Percentiles rank a stretch among this genome's conserved stretches.
Conservation (phyloP, 2,797 vertebrate genomes). For the Syndactyla subalaris region DNA sequence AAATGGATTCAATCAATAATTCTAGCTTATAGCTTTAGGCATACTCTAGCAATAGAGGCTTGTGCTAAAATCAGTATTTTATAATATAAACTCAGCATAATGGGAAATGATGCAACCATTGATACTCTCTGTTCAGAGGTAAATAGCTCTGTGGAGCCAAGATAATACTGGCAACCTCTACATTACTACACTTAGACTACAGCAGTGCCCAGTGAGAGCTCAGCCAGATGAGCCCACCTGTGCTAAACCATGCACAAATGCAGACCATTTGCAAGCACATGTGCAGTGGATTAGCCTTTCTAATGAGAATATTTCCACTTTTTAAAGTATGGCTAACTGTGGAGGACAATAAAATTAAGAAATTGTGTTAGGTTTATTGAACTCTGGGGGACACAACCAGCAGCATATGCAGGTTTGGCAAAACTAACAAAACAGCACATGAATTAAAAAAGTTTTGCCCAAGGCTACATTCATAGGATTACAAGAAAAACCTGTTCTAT, state of each 20-base stretch:
- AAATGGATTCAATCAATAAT: neutral
- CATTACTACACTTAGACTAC: neutral
- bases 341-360: neutral
- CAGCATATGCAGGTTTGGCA: neutral
- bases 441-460: neutral
- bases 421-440: neutral
- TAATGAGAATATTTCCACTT: neutral
- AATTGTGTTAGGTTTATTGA: neutral
- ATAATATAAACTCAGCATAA: neutral
- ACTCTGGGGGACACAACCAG: neutral
- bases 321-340: neutral
- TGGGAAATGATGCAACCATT: neutral
- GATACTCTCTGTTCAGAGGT: neutral
- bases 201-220: fast-evolving
- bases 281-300: neutral
- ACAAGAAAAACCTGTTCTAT: neutral
- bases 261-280: neutral
- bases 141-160: neutral
- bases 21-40: neutral
- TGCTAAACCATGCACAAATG: neutral
- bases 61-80: neutral
- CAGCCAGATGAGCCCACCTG: fast-evolving
- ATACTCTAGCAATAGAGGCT: neutral
- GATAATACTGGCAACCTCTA: neutral
- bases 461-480: neutral